These are phyloP conservation scores for Henricia sp. DNA, from an alignment of 53 echinoderm and acorn worm species.

Conservation along the genomic window DNA sequence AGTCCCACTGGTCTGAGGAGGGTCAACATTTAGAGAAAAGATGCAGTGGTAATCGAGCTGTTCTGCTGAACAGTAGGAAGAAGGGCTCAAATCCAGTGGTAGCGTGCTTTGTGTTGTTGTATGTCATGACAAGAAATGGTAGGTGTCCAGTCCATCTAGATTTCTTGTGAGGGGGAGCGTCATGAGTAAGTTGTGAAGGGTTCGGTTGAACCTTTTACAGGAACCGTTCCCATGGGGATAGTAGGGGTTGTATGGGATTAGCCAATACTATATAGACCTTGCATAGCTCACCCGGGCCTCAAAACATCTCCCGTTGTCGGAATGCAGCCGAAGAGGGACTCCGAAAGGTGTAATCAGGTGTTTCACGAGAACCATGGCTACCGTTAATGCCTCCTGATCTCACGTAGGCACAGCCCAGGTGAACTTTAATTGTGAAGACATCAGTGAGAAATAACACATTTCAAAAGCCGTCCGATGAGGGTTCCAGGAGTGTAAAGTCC, in stretches of 20 bases:
- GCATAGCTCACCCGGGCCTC: not conserved
- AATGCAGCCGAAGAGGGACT: constrained; percentile 29
- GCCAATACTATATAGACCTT: not conserved
- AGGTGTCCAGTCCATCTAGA: not conserved
- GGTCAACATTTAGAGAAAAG: not conserved
- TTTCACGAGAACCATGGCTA: not conserved
- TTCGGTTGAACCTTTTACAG: not conserved
- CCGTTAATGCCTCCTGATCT: not conserved
- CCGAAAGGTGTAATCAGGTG: constrained; percentile 37
- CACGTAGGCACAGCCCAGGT: not conserved
- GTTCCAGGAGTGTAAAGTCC: no score
- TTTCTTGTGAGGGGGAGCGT: not conserved
- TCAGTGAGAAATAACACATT: not conserved
- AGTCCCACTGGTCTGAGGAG: not conserved
- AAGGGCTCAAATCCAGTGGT: not conserved
- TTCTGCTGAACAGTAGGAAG: not conserved
- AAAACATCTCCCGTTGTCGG: constrained; percentile 28
- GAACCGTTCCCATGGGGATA: no score
- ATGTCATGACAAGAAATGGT: not conserved
- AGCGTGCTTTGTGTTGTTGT: not conserved
- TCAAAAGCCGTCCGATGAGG: not conserved
- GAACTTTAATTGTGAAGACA: not conserved
- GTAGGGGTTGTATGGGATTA: not conserved
- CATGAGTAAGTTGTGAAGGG: not conserved
- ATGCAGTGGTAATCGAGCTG: not conserved